Evolutionary conservation across 2,888 invertebrate species (phyloP).

Genomic region (Netelia virgata): DNA sequence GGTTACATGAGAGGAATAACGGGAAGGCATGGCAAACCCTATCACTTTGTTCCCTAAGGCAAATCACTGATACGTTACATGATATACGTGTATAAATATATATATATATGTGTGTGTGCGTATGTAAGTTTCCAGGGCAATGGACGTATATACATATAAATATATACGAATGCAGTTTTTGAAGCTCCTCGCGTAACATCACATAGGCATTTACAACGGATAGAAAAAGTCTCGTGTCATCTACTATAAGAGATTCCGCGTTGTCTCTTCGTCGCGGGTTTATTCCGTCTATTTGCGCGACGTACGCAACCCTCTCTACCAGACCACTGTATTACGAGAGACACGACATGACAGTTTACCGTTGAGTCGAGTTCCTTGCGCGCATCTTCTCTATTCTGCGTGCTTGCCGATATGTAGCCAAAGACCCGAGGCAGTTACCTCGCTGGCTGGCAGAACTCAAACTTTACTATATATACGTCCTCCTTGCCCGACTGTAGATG

Average conservation of each 20-base stretch:
- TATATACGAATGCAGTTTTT: not conserved
- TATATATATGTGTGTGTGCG: not conserved
- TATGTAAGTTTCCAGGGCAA: not conserved
- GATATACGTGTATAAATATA: not conserved
- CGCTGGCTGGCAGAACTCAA: not conserved
- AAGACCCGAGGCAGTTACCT: not conserved
- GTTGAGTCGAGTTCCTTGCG: constrained; percentile 31
- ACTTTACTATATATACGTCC: not conserved
- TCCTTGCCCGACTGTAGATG: not conserved
- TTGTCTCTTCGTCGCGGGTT: constrained; percentile 6
- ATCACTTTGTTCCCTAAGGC: constrained; percentile 21
- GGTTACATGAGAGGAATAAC: not conserved
- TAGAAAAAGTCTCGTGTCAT: constrained; percentile 46
- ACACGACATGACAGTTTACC: constrained; percentile 37
- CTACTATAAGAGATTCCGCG: constrained; percentile 25
- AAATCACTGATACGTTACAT: not conserved
- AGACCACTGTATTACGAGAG: constrained; percentile 12
- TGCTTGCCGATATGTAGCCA: not conserved
- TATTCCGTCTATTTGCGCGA: constrained; percentile 11
- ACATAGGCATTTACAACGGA: constrained; percentile 36
- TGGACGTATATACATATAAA: not conserved
- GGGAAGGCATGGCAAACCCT: constrained; percentile 29
- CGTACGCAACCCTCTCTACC: no score
- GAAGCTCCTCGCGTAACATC: constrained; percentile 16
- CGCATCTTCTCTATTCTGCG: constrained; percentile 2